A percentile compares a stretch with the other conserved stretches of the same genome.
Evolutionary conservation across 2,888 invertebrate species (phyloP).

Genomic region (Caradrina kadenii): DNA sequence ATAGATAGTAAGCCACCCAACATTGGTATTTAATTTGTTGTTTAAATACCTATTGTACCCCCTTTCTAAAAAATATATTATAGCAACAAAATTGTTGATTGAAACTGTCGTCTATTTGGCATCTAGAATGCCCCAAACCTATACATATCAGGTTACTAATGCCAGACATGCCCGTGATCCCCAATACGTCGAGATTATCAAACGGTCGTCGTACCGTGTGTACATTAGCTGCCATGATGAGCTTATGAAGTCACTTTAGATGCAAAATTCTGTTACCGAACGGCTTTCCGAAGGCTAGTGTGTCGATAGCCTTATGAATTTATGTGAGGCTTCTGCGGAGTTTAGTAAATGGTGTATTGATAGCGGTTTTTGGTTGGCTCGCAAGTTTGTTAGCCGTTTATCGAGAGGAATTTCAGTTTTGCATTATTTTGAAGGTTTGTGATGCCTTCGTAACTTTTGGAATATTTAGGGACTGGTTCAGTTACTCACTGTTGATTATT

Average conservation of each 20-base stretch:
- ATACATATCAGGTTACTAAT: slow-evolving; percentile 2
- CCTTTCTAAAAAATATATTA: not conserved
- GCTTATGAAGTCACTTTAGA: slow-evolving; percentile 69
- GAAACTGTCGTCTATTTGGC: not conserved
- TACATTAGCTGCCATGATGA: slow-evolving; percentile 70
- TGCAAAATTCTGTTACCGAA: slow-evolving; percentile 62
- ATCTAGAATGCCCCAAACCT: slow-evolving; percentile 1
- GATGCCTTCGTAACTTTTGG: not conserved
- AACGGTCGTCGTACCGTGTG: slow-evolving; percentile 46
- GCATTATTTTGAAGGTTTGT: slow-evolving; percentile 24
- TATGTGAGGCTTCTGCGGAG: slow-evolving; percentile 46
- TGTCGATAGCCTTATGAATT: slow-evolving; percentile 61
- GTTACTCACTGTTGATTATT: not conserved
- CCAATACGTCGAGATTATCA: slow-evolving; percentile 46
- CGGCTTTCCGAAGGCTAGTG: slow-evolving; percentile 55
- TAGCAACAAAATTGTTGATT: no score
- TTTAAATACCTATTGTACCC: no score
- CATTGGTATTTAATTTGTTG: no score
- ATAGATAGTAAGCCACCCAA: not conserved
- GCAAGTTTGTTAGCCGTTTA: slow-evolving; percentile 39
- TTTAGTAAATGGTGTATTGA: slow-evolving; percentile 55
- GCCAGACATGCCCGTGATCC: slow-evolving; percentile 8
- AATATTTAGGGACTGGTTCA: not conserved
- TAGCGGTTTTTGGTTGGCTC: slow-evolving; percentile 52
- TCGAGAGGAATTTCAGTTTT: slow-evolving; percentile 14